A percentile compares a stretch with the other conserved stretches of the same genome.
Conservation (phyloP, 2,888 invertebrate species). For the Entomobrya multifasciata region DNA sequence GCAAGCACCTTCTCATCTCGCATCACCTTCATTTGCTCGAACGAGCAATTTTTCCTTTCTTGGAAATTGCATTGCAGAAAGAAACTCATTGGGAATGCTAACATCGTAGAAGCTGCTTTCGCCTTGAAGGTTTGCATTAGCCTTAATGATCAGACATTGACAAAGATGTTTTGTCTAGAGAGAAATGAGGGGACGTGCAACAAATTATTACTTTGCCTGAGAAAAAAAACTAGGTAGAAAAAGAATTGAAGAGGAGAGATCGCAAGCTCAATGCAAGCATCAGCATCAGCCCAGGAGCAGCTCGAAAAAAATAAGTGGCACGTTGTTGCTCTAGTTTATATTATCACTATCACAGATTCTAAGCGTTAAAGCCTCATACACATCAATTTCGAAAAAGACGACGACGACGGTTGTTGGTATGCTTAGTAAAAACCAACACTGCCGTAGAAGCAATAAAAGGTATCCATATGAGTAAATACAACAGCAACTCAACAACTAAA, state of each 20-base stretch:
- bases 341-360: slow-evolving; percentile 14
- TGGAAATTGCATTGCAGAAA: slow-evolving; percentile 35
- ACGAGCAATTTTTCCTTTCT: slow-evolving; percentile 28
- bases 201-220: slow-evolving; percentile 54
- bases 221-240: slow-evolving; percentile 19
- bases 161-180: slow-evolving; percentile 68
- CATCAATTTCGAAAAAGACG: neutral
- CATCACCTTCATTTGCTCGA: slow-evolving; percentile 32
- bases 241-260: slow-evolving; percentile 4
- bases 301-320: slow-evolving; percentile 23
- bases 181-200: slow-evolving; percentile 68
- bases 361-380: slow-evolving; percentile 16
- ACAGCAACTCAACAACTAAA: too few relatives aligned
- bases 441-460: neutral
- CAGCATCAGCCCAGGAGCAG: too few relatives aligned
- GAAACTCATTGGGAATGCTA: slow-evolving; percentile 56
- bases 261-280: neutral
- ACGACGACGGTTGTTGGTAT: neutral
- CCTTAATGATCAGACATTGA: slow-evolving; percentile 70
- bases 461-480: too few relatives aligned
- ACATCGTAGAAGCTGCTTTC: slow-evolving; percentile 49
- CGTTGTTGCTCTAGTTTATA: slow-evolving; percentile 37
- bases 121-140: slow-evolving; percentile 67
- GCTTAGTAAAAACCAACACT: too few relatives aligned
- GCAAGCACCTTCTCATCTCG: neutral